These are phyloP conservation scores for Archocentrus centrarchus DNA, from an alignment of 2,113 vertebrate species.

Conservation along the genomic window DNA sequence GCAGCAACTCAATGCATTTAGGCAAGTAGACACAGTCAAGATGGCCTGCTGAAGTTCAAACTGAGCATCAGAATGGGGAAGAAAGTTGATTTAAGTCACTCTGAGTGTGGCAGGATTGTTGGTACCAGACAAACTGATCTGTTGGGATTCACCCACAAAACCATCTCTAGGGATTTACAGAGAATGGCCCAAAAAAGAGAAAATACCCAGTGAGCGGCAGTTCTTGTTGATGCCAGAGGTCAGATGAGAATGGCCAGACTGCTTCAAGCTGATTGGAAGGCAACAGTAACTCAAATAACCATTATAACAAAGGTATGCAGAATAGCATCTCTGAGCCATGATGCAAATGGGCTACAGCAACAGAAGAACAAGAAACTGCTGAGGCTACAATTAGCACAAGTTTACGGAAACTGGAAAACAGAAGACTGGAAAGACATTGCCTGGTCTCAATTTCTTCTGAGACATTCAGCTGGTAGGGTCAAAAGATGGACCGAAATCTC, in stretches of 20 bases:
- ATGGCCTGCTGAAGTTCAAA: background rate
- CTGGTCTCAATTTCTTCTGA: no score
- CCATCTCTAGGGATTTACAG: rapidly evolving
- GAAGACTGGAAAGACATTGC: no score
- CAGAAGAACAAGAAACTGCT: background rate
- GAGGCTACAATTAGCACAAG: background rate
- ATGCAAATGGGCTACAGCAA: background rate
- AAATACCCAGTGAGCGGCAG: background rate
- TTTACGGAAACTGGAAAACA: no score
- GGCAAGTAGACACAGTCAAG: background rate
- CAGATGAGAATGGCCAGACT: background rate
- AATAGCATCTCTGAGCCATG: background rate
- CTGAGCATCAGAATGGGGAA: background rate
- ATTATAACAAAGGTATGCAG: background rate
- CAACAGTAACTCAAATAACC: background rate
- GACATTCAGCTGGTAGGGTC: no score
- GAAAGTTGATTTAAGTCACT: background rate
- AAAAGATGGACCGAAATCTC: background rate
- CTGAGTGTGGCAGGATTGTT: background rate
- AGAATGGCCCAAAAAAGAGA: background rate
- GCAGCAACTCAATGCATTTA: background rate
- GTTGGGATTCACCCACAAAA: background rate
- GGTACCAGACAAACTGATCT: rapidly evolving
- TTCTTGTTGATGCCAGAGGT: background rate
- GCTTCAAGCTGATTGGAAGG: background rate